Percentiles rank a stretch among this genome's conserved stretches.
phyloP scores from a whole-genome alignment of 2,888 invertebrate species.

The Hydraecia micacea region DNA sequence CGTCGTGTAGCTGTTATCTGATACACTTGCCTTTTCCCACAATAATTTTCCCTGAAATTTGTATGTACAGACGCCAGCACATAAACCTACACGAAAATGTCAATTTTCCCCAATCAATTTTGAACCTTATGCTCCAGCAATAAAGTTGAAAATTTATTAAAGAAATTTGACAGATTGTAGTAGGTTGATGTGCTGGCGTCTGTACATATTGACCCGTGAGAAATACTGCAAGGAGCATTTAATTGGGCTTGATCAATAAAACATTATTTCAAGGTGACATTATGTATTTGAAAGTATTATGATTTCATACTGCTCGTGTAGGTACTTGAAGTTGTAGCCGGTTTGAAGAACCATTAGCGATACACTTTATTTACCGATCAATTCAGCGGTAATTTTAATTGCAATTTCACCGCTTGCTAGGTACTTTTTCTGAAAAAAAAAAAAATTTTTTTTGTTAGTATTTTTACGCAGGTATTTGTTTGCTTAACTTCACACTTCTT shows the following conservation, averaged over 20 bases:
- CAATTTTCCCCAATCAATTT: no score
- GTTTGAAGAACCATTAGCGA: conserved; percentile 4
- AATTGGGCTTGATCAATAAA: conserved; percentile 36
- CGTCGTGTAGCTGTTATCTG: neutral
- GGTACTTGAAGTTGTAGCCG: neutral
- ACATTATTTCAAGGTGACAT: conserved; percentile 33
- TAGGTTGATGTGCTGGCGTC: no score
- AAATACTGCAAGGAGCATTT: conserved; percentile 51
- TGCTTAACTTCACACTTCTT: conserved; percentile 5
- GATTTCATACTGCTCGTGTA: conserved; percentile 1
- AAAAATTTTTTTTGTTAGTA: neutral
- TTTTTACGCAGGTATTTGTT: neutral
- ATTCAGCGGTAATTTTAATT: neutral
- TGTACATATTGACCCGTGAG: conserved; percentile 37
- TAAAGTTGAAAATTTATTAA: no score
- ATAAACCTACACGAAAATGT: no score
- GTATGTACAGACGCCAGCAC: no score
- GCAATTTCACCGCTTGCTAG: neutral
- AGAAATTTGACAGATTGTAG: no score
- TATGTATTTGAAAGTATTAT: conserved; percentile 21
- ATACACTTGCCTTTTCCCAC: conserved; percentile 47
- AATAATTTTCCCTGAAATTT: conserved; percentile 22
- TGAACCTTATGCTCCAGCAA: no score
- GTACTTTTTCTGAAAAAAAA: neutral
- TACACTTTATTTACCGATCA: neutral